Evolutionary conservation across 2,888 invertebrate species (phyloP).

Genomic region (Phrixothrix hirtus): DNA sequence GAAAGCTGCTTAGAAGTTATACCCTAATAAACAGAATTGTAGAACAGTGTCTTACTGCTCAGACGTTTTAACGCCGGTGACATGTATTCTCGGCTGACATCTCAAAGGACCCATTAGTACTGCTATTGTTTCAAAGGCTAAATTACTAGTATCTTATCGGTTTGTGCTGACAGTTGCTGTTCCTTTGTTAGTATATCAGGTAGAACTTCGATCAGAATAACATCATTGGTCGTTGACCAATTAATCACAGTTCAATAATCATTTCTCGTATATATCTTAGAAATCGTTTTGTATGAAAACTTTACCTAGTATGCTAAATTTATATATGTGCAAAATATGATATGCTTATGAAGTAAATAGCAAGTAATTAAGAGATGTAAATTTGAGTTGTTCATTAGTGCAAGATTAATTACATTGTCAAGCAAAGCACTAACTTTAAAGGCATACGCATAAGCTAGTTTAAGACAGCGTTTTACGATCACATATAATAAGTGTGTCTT

Average conservation of each 20-base stretch:
- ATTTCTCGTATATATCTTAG: neutral
- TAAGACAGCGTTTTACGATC: neutral
- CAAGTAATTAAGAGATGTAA: constrained; percentile 9
- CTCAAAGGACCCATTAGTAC: constrained; percentile 10
- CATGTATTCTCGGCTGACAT: constrained; percentile 12
- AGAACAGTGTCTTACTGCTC: neutral
- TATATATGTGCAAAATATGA: neutral
- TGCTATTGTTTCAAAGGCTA: constrained; percentile 7
- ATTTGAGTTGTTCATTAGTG: constrained; percentile 13
- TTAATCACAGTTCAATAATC: constrained; percentile 1
- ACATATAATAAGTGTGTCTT: no score
- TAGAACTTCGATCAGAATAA: constrained; percentile 3
- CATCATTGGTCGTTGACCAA: constrained; percentile 1
- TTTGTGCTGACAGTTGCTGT: neutral
- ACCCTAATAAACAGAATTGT: constrained; percentile 5
- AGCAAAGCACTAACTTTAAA: constrained; percentile 4
- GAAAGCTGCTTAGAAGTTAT: constrained; percentile 1
- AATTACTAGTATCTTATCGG: constrained; percentile 11
- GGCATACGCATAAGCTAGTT: neutral
- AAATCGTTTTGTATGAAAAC: neutral
- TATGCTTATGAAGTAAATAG: constrained; percentile 4
- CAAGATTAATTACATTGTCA: constrained; percentile 7
- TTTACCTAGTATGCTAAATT: neutral
- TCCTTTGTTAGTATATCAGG: constrained; percentile 5
- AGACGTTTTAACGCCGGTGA: constrained; percentile 5